These are phyloP conservation scores for Muscicapa striata DNA, from an alignment of 2,797 vertebrate genomes.

Conservation along the genomic window DNA sequence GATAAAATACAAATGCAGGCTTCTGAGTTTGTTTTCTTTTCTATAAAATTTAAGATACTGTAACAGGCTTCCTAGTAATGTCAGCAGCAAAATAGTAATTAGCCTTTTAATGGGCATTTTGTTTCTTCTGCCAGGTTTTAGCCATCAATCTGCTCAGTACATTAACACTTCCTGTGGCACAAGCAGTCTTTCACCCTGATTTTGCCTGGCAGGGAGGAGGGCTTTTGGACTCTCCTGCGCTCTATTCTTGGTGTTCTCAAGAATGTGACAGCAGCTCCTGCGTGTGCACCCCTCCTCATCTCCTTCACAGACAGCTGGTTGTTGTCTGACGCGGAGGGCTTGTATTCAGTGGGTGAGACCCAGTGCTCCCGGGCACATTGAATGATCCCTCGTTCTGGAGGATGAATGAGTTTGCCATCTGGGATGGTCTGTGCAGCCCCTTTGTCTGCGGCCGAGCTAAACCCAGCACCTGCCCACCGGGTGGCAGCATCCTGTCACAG, in stretches of 20 bases:
- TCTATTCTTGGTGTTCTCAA: not conserved
- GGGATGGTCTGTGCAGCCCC: not conserved
- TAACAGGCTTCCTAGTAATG: not conserved
- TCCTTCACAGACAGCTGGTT: not conserved
- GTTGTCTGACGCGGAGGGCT: not conserved
- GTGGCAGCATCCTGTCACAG: not conserved
- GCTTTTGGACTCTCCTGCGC: accelerated
- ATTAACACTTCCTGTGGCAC: not conserved
- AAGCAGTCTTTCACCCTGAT: accelerated
- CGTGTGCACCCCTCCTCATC: not conserved
- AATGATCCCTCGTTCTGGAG: not conserved
- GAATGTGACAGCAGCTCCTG: not conserved
- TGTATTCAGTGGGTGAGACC: not conserved
- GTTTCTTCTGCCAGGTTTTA: not conserved
- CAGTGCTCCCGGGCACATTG: not conserved
- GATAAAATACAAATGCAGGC: not conserved
- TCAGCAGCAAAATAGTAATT: not conserved
- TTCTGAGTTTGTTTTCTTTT: not conserved
- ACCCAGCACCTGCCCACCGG: conserved; percentile 12
- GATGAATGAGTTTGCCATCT: not conserved
- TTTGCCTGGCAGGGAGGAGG: not conserved
- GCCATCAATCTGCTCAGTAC: not conserved
- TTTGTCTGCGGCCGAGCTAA: not conserved
- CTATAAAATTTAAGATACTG: accelerated
- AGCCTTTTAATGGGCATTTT: not conserved